Base-by-base conservation (phyloP, 2,113 vertebrate genomes). In the Leptocoma aspasia region DNA sequence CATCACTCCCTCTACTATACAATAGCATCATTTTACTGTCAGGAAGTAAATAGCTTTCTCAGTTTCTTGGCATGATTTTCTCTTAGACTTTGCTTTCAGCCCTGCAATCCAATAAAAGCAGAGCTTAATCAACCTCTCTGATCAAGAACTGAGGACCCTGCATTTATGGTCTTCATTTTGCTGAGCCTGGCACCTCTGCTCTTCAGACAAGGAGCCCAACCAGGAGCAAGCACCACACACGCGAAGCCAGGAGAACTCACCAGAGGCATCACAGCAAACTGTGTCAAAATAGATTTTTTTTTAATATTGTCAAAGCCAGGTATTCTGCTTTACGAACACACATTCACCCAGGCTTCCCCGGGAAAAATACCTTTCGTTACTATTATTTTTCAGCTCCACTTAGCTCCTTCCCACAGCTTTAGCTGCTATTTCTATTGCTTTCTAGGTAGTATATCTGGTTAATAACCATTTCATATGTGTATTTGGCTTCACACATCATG, bases 181-280 rank as follows among this genome's bases (percentile, higher is more conserved):
- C 76, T 2, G 2, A 35, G 26, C 45, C 64, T 35, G 10, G 19
- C 41, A 64, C 7, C 41, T 71, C 18, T 1, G 3, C 7, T 71
- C 39, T 27, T 44, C 45, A 50, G 66, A 41, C 17, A 54, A 68
- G 31, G 26, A 87, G 13, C 13, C 30, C 4, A 7, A 30, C 17
- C 35, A 57, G 42, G 7, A 69, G 14, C 65, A 50, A 53, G 22
- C 4, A 73, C 2, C 31, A 60, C 21, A 39, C 4, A 28, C 41
- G 41, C 0, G 0, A 49, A 76, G 31, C 26, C 3, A 4, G 8
- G 7, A 21, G 27, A 90, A 57, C 24, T 80, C 56, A 31, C 15
- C 15, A 26, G 15, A 80, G 59, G 35, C 23, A 88, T 21, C 53
- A 61, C 33, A 86, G 69, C 13, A 85, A 77, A 79, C 15, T 0